Conservation (phyloP, 2,797 vertebrate species). For the Sebastes ruberrimus region DNA sequence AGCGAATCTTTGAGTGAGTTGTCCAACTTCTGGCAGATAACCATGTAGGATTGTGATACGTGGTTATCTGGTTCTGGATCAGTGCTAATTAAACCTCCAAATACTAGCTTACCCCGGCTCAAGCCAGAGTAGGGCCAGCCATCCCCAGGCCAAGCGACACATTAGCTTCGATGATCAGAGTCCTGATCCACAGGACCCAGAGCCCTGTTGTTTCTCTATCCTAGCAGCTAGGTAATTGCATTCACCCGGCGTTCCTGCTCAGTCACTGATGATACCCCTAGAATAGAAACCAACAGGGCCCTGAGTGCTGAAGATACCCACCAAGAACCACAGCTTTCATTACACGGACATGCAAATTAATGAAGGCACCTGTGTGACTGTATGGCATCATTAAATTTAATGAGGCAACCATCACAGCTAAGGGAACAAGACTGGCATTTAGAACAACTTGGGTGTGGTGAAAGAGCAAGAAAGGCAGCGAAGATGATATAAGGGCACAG, state of each 20-base stretch:
- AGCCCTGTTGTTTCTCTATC: neutral
- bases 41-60: rapidly evolving
- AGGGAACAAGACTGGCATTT: slow-evolving; percentile 14
- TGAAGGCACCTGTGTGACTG: neutral
- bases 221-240: neutral
- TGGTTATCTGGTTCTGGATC: neutral
- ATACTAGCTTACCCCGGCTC: neutral
- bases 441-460: neutral
- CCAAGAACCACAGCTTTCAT: neutral
- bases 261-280: neutral
- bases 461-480: neutral
- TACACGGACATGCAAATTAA: slow-evolving; percentile 3
- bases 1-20: neutral
- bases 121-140: neutral
- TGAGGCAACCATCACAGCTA: neutral
- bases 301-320: neutral
- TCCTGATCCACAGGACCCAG: neutral
- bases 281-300: neutral
- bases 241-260: neutral
- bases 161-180: neutral
- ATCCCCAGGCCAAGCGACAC: neutral
- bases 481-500: neutral
- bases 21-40: neutral
- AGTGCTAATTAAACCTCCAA: neutral
- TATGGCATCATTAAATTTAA: slow-evolving; percentile 26